Conservation (phyloP, 2,888 invertebrate genomes). For the Venustoraphidia nigricollis region DNA sequence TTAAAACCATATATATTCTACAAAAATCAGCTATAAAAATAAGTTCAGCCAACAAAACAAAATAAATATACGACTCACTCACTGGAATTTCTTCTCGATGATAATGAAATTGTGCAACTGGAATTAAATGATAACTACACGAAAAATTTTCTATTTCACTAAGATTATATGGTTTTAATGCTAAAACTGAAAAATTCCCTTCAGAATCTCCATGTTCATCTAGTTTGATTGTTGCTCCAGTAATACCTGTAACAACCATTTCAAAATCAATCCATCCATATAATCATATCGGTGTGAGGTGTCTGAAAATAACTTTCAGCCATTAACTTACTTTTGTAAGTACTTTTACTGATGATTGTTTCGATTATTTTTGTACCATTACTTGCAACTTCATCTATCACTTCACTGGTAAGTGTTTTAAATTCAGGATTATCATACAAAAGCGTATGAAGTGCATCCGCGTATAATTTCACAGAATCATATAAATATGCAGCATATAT, state of each 20-base stretch:
- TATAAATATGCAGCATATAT: slow-evolving; percentile 90
- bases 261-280: not conserved
- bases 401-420: slow-evolving; percentile 41
- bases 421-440: slow-evolving; percentile 27
- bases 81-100: slow-evolving; percentile 63
- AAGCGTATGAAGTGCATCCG: slow-evolving; percentile 65
- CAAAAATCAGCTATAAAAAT: slow-evolving; percentile 19
- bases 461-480: slow-evolving; percentile 87
- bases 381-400: slow-evolving; percentile 51
- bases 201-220: slow-evolving; percentile 91
- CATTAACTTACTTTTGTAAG: slow-evolving; percentile 65
- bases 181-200: slow-evolving; percentile 90
- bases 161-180: slow-evolving; percentile 44
- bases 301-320: not conserved
- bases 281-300: not conserved
- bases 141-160: slow-evolving; percentile 39
- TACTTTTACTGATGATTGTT: slow-evolving; percentile 68
- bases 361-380: slow-evolving; percentile 81
- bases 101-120: slow-evolving; percentile 63
- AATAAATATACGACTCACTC: slow-evolving; percentile 38
- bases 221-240: slow-evolving; percentile 82
- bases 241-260: slow-evolving; percentile 54
- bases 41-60: not conserved
- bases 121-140: slow-evolving; percentile 65
- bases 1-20: too few species aligned